Evolutionary conservation across 2,113 vertebrate genomes (phyloP).

Genomic region (Cavia porcellus): DNA sequence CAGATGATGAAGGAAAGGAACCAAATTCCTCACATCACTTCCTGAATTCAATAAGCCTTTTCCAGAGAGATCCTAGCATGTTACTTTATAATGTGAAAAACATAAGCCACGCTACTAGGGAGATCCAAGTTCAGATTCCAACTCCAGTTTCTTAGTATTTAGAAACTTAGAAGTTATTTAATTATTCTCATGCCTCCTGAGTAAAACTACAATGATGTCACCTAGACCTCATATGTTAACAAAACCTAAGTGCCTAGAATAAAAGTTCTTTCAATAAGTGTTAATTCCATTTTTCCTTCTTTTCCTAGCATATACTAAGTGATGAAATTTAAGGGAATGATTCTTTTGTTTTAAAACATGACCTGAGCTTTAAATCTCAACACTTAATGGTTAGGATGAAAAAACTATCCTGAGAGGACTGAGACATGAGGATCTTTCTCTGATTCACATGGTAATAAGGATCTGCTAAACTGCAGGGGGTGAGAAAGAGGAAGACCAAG

Average conservation of each 20-base stretch:
- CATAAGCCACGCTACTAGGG: not conserved
- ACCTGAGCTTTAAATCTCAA: slow-evolving; percentile 16
- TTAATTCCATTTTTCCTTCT: not conserved
- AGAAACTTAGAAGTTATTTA: not conserved
- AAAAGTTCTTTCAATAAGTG: not conserved
- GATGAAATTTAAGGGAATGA: not conserved
- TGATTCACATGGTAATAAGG: not conserved
- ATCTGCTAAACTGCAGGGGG: not conserved
- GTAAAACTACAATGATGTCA: not conserved
- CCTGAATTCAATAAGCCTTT: not conserved
- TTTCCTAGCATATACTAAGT: slow-evolving; percentile 26
- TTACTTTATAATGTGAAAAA: not conserved
- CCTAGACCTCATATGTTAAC: not conserved
- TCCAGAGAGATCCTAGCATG: not conserved
- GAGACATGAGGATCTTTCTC: not conserved
- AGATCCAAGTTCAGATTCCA: not conserved
- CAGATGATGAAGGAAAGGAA: not conserved
- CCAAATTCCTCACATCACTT: not conserved
- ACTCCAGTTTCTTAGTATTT: not conserved
- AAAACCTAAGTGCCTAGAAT: not conserved
- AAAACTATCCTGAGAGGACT: not conserved
- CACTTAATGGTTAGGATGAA: not conserved
- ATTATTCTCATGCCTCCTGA: not conserved
- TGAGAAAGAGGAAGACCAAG: not conserved
- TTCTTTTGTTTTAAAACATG: slow-evolving; percentile 25